phyloP scores from a whole-genome alignment of 2,797 vertebrate species.

The Chelidonichthys spinosus region DNA sequence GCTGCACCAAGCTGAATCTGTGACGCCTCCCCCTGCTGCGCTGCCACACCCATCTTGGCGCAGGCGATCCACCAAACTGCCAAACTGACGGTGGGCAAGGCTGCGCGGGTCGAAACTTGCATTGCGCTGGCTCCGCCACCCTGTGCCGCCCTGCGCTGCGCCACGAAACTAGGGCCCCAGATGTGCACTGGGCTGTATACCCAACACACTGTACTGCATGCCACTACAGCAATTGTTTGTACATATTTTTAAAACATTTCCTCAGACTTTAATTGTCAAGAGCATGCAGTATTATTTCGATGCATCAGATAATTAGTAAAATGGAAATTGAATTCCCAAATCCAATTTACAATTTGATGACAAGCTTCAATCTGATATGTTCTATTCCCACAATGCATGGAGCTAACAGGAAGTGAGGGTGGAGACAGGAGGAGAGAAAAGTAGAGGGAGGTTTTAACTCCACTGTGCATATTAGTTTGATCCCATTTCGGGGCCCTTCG shows the following conservation, averaged over 20 bases:
- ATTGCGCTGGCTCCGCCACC: too few relatives aligned
- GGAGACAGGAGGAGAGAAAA: constrained; percentile 16
- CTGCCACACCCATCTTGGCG: too few relatives aligned
- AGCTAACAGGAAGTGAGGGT: constrained; percentile 31
- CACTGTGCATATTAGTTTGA: constrained; percentile 38
- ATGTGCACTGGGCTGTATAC: constrained; percentile 23
- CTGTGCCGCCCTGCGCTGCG: too few relatives aligned
- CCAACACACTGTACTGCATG: not conserved
- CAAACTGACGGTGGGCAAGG: too few relatives aligned
- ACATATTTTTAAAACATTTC: constrained; percentile 29
- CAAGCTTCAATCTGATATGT: constrained; percentile 76
- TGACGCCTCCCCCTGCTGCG: too few relatives aligned
- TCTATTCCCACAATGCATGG: constrained; percentile 64
- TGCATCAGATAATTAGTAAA: constrained; percentile 75
- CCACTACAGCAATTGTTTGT: constrained; percentile 3
- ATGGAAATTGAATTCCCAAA: constrained; percentile 76
- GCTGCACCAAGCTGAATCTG: too few relatives aligned
- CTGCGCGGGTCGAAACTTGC: too few relatives aligned
- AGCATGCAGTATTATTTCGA: constrained; percentile 62
- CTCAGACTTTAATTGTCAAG: constrained; percentile 43
- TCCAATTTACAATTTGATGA: constrained; percentile 77
- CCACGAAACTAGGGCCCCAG: too few relatives aligned
- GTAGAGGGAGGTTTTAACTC: constrained; percentile 17
- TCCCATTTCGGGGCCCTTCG: constrained; percentile 39
- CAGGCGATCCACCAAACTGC: too few relatives aligned